Evolutionary conservation across 2,113 vertebrate species (phyloP), one percentile per base, ranked within the genome.

Genomic region (Sphyrna mokarran): DNA sequence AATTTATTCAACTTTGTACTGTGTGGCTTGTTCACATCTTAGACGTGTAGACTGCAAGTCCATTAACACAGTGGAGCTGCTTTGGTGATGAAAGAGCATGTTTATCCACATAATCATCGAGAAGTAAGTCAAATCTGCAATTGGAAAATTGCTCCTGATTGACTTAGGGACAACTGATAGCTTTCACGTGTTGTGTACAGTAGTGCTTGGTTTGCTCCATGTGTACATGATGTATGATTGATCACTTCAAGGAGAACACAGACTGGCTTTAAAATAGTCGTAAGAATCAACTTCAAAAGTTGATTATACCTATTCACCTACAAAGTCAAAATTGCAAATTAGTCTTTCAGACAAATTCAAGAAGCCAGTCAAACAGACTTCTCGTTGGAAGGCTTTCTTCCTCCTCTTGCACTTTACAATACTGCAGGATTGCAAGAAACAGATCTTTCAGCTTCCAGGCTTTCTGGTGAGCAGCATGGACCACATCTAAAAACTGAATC

Each of bases 301-400:
- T 48, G 37, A 70, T 54, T 70, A 54, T 54, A 54, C 26, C 68
- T 72, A 22, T 95, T 72, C 72, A 54, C 2, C 68, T 95, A 95
- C 61, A 66, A n/a, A 66, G 63, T 22, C 61, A 95, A 95, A 48
- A 76, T 72, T 72, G 13, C 40, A 72, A 29, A 72, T 72, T 33
- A 76, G 70, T 54, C 23, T 14, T 40, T 98, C 48, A 99, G 96
- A 98, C 97, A 91, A 98, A 96, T 96, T 99, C 98, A 13, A 99
- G 96, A 23, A 99, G 98, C 99, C 99, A 99, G 7, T 99, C 99
- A 40, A 99, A 99, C 83, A 99, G 98, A 97, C 99, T 98, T 40
- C 68, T 72, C 29, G 94, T 48, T 0, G 97, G 98, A 14, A 97
- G 96, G 58, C 96, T 95, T 95, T 97, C 97, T 95, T 96, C 96